These are phyloP conservation scores for Staurois parvus DNA, from an alignment of 2,797 vertebrate genomes.

Conservation along the genomic window DNA sequence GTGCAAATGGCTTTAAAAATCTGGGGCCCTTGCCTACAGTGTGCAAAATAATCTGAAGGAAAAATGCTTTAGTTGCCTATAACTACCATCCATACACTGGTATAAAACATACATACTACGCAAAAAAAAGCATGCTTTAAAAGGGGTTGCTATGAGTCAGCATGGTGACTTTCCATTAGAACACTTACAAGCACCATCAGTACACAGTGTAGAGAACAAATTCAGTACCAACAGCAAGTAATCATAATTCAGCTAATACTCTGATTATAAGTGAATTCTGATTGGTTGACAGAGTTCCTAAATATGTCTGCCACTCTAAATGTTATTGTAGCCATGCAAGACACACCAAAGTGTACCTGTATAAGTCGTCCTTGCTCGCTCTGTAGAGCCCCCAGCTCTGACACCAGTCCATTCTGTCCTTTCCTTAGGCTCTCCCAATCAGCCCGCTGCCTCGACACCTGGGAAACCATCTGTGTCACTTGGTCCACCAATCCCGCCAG, in stretches of 20 bases:
- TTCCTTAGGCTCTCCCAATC: conserved; percentile 88
- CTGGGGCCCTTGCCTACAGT: too few species aligned
- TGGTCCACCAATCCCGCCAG: conserved; percentile 89
- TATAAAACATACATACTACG: neutral
- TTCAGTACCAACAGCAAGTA: too few species aligned
- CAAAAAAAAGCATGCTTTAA: neutral
- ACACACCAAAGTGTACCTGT: conserved; percentile 80
- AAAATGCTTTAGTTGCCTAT: neutral
- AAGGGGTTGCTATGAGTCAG: neutral
- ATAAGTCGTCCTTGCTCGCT: conserved; percentile 92
- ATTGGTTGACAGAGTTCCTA: too few species aligned
- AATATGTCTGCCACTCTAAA: too few species aligned
- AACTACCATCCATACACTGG: neutral
- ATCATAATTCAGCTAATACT: too few species aligned
- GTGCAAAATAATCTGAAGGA: neutral
- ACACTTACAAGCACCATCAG: neutral
- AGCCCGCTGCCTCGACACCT: conserved; percentile 86
- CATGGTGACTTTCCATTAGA: conserved; percentile 43
- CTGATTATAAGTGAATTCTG: too few species aligned
- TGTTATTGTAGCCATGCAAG: neutral
- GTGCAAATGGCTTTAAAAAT: too few species aligned
- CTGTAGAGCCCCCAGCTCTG: conserved; percentile 90
- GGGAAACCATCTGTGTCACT: conserved; percentile 89
- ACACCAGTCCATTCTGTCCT: conserved; percentile 86
- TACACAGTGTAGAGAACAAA: too few species aligned